Evolutionary conservation across 2,888 invertebrate species (phyloP).

Genomic region (Boloria selene): DNA sequence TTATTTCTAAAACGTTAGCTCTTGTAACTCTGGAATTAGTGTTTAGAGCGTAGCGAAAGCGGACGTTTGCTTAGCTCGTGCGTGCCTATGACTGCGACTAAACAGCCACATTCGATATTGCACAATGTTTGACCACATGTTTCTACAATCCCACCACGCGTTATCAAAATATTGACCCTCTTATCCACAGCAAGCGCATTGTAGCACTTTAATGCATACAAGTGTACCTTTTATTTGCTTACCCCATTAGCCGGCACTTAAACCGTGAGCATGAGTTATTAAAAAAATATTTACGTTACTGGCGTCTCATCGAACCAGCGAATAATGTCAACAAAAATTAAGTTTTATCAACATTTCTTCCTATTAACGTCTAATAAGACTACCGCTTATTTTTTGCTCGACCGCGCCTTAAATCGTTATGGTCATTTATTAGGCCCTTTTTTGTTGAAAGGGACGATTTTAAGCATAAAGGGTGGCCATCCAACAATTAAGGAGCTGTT

Average conservation of each 20-base stretch:
- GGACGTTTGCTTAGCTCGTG: slow-evolving; percentile 59
- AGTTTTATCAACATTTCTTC: slow-evolving; percentile 66
- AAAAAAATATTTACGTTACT: slow-evolving; percentile 71
- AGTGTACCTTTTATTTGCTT: slow-evolving; percentile 70
- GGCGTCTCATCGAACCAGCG: slow-evolving; percentile 53
- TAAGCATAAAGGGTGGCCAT: slow-evolving; percentile 71
- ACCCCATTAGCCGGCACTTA: slow-evolving; percentile 74
- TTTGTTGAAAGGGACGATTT: slow-evolving; percentile 66
- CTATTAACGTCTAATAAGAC: slow-evolving; percentile 48
- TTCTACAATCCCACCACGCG: slow-evolving; percentile 66
- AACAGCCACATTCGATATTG: slow-evolving; percentile 62
- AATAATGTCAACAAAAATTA: slow-evolving; percentile 57
- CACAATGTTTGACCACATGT: slow-evolving; percentile 81
- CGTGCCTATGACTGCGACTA: slow-evolving; percentile 60
- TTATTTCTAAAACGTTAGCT: slow-evolving; percentile 10
- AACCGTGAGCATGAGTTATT: slow-evolving; percentile 61
- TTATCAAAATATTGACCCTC: slow-evolving; percentile 81
- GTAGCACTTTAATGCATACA: slow-evolving; percentile 67
- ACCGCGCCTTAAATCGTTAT: slow-evolving; percentile 59
- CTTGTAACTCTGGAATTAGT: slow-evolving; percentile 8
- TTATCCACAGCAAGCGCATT: slow-evolving; percentile 70
- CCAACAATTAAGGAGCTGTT: slow-evolving; percentile 76
- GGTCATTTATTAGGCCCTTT: slow-evolving; percentile 74
- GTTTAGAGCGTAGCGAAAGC: slow-evolving; percentile 55
- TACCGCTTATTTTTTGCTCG: slow-evolving; percentile 63